phyloP scores from a whole-genome alignment of 1,140 invertebrate species.

The Drosophila kikkawai region DNA sequence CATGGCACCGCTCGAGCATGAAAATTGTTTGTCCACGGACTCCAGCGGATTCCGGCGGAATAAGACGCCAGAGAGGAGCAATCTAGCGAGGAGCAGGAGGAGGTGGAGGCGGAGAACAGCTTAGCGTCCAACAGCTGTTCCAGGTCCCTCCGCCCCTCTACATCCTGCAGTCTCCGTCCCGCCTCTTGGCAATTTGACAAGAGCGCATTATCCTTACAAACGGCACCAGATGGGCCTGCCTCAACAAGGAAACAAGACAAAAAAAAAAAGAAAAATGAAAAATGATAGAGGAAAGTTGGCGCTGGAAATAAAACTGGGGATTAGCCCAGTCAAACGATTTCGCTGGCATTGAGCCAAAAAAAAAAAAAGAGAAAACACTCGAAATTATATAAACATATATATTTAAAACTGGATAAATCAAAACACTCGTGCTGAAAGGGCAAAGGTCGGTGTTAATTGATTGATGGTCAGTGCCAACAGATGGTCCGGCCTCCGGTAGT shows the following conservation, averaged over 20 bases:
- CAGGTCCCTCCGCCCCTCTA: neutral
- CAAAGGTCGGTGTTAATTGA: slow-evolving; percentile 43
- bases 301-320: slow-evolving; percentile 18
- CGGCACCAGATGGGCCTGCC: slow-evolving; percentile 55
- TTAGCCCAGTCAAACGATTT: slow-evolving; percentile 48
- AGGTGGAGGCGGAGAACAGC: slow-evolving; percentile 43
- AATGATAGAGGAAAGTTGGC: slow-evolving; percentile 28
- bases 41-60: slow-evolving; percentile 17
- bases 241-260: slow-evolving; percentile 1
- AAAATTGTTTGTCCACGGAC: slow-evolving; percentile 51
- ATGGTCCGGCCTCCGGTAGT: neutral
- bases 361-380: neutral
- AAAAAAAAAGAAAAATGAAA: slow-evolving; percentile 40
- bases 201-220: slow-evolving; percentile 75
- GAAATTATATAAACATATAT: slow-evolving; percentile 46
- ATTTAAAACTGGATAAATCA: slow-evolving; percentile 79
- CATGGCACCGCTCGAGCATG: slow-evolving; percentile 49
- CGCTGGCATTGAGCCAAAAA: slow-evolving; percentile 39
- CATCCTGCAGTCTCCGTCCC: neutral
- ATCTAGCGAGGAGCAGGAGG: slow-evolving; percentile 40
- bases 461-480: slow-evolving; percentile 33
- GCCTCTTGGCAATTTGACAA: slow-evolving; percentile 77
- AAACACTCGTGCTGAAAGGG: slow-evolving; percentile 39
- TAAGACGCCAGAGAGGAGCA: slow-evolving; percentile 9
- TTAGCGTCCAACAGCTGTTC: slow-evolving; percentile 69